These are phyloP conservation scores for Pangasius djambal DNA, from an alignment of 2,797 vertebrate species.

Conservation along the genomic window DNA sequence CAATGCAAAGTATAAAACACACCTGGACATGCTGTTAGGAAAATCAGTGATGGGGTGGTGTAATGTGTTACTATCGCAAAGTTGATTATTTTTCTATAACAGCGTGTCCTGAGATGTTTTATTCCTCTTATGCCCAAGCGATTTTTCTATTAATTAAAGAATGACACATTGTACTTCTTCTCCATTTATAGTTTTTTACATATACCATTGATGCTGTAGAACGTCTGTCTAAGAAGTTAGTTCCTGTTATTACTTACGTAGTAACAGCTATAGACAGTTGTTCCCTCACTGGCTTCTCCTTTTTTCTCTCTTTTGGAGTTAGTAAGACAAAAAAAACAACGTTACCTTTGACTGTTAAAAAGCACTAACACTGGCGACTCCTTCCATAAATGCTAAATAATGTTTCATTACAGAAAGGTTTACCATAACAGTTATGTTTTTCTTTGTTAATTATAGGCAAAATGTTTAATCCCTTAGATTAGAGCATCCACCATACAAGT, in stretches of 20 bases:
- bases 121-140: not conserved
- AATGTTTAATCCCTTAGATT: not conserved
- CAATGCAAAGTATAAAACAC: not conserved
- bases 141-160: not conserved
- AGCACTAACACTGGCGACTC: not conserved
- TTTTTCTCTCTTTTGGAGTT: not conserved
- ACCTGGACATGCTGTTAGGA: not conserved
- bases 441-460: not conserved
- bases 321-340: not conserved
- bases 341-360: not conserved
- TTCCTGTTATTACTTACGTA: not conserved
- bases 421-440: not conserved
- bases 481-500: not conserved
- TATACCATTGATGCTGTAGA: not conserved
- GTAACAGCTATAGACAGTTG: not conserved
- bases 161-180: not conserved
- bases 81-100: not conserved
- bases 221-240: not conserved
- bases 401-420: not conserved
- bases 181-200: not conserved
- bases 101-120: not conserved
- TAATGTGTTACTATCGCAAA: not conserved
- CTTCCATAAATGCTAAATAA: not conserved
- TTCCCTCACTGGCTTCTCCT: not conserved
- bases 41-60: not conserved